Evolutionary conservation across 2,888 invertebrate species (phyloP).

Genomic region (Nomada goodeniana): DNA sequence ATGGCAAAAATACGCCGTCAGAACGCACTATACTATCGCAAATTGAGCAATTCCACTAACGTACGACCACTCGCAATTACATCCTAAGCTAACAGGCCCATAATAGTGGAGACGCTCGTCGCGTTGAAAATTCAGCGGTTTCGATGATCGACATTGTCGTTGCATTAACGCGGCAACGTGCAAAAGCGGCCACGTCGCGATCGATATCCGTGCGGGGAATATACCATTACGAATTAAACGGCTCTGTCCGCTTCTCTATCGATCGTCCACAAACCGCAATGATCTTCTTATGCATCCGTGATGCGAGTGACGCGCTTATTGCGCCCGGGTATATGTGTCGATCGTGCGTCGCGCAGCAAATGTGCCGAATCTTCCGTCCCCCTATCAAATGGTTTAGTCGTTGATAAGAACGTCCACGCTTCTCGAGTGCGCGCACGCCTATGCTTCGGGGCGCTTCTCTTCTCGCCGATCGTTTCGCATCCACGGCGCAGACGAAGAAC

Average conservation of each 20-base stretch:
- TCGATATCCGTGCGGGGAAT: slow-evolving; percentile 45
- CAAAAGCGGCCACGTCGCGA: slow-evolving; percentile 1
- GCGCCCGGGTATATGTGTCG: slow-evolving; percentile 63
- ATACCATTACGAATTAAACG: slow-evolving; percentile 64
- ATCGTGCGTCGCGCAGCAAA: slow-evolving; percentile 55
- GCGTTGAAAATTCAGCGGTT: slow-evolving; percentile 18
- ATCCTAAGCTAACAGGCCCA: not conserved
- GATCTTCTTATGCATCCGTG: slow-evolving; percentile 63
- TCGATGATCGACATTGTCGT: slow-evolving; percentile 32
- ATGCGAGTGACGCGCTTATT: slow-evolving; percentile 63
- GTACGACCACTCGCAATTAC: not conserved
- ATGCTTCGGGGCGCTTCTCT: slow-evolving; percentile 11
- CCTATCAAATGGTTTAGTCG: slow-evolving; percentile 33
- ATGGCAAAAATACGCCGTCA: no score
- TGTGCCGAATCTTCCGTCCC: slow-evolving; percentile 57
- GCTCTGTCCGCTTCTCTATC: slow-evolving; percentile 7
- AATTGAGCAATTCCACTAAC: no score
- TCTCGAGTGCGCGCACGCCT: slow-evolving; percentile 42
- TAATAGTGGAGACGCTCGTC: not conserved
- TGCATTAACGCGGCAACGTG: slow-evolving; percentile 19
- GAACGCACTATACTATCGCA: not conserved
- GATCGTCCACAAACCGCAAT: slow-evolving; percentile 26
- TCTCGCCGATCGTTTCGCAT: slow-evolving; percentile 44
- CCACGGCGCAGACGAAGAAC: slow-evolving; percentile 35
- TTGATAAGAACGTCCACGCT: slow-evolving; percentile 21